Evolutionary conservation across 2,113 vertebrate species (phyloP).

Genomic region (Sinocyclocheilus grahami): DNA sequence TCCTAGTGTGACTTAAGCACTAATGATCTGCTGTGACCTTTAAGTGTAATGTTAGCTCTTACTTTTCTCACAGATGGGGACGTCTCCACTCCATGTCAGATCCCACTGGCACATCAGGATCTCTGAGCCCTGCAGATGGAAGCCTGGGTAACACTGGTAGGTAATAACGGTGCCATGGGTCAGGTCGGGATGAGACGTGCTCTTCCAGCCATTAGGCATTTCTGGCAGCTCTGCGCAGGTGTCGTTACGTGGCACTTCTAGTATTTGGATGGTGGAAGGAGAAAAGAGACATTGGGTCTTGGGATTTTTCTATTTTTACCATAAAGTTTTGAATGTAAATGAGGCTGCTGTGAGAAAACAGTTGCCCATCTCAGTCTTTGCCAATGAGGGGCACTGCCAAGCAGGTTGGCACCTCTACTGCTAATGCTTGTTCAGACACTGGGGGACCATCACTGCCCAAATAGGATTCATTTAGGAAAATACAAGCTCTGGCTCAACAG

Average conservation of each 20-base stretch:
- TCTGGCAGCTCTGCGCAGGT: slow-evolving; percentile 94
- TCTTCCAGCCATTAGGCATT: slow-evolving; percentile 95
- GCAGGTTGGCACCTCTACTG: slow-evolving; percentile 54
- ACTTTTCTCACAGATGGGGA: slow-evolving; percentile 91
- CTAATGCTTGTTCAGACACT: slow-evolving; percentile 57
- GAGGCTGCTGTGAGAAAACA: slow-evolving; percentile 43
- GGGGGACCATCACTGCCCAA: slow-evolving; percentile 45
- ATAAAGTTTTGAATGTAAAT: slow-evolving; percentile 43
- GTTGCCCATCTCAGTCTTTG: slow-evolving; percentile 61
- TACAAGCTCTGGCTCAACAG: neutral
- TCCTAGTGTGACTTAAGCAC: neutral
- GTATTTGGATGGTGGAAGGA: slow-evolving; percentile 13
- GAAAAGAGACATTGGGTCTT: neutral
- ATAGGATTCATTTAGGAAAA: slow-evolving; percentile 55
- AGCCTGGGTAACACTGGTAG: slow-evolving; percentile 97
- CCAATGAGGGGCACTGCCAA: slow-evolving; percentile 57
- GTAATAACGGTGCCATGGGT: slow-evolving; percentile 93
- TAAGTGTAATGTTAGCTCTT: slow-evolving; percentile 57
- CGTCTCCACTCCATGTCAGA: slow-evolving; percentile 92
- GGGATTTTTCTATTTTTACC: neutral
- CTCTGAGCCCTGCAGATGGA: slow-evolving; percentile 84
- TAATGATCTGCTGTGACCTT: neutral
- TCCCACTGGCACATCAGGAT: slow-evolving; percentile 99
- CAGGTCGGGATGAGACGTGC: slow-evolving; percentile 89
- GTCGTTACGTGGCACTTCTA: slow-evolving; percentile 95